These are phyloP conservation scores for Nestor notabilis DNA, from an alignment of 2,113 vertebrate species.

Conservation along the genomic window DNA sequence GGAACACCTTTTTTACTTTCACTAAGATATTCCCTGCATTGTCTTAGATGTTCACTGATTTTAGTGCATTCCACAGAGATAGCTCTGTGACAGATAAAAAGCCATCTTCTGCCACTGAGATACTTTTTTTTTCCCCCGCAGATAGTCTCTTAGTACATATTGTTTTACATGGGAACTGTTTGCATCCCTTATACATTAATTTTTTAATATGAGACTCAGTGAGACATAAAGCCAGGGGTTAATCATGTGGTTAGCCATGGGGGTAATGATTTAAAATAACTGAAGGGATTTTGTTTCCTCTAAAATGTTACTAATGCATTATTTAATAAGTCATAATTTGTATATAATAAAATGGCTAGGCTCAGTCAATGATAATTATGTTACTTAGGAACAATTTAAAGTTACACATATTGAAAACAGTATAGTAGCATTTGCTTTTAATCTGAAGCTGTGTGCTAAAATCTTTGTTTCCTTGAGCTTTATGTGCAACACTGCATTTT, in stretches of 20 bases:
- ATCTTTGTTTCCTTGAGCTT: neutral
- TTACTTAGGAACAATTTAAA: neutral
- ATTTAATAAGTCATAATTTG: constrained; percentile 32
- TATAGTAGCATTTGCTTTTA: neutral
- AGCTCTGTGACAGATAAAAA: neutral
- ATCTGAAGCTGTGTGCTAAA: neutral
- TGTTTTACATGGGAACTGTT: neutral
- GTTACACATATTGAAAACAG: neutral
- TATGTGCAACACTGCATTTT: neutral
- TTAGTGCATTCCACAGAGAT: neutral
- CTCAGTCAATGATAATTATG: neutral
- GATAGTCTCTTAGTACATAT: neutral
- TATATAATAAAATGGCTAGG: constrained; percentile 21
- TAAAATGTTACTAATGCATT: constrained; percentile 10
- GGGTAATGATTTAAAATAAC: neutral
- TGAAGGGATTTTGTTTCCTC: constrained; percentile 5
- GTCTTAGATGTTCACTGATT: neutral
- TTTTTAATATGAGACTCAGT: neutral
- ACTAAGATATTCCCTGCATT: neutral
- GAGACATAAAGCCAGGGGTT: neutral
- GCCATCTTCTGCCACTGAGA: neutral
- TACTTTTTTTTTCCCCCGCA: neutral
- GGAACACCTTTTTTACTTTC: neutral
- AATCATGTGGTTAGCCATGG: neutral
- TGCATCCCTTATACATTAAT: neutral